These are phyloP conservation scores for Hyalella azteca DNA, from an alignment of 2,888 invertebrate species.

Conservation along the genomic window DNA sequence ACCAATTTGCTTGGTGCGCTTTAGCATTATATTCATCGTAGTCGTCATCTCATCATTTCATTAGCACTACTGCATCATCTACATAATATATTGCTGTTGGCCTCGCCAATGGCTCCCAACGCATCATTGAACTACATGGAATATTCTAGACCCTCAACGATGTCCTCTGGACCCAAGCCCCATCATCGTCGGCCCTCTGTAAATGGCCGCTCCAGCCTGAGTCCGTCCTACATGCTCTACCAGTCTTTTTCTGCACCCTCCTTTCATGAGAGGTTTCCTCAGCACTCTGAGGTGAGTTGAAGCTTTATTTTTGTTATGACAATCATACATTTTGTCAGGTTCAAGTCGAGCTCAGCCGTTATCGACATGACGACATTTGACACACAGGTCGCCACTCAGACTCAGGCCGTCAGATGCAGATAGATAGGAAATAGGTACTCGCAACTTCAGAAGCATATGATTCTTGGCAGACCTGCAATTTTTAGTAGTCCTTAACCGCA, in stretches of 20 bases:
- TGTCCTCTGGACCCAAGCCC: background rate
- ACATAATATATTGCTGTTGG: background rate
- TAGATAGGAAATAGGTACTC: too few species aligned
- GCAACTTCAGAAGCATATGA: too few species aligned
- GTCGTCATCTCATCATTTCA: background rate
- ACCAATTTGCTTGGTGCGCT: background rate
- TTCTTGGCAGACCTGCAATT: too few species aligned
- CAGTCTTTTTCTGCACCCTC: background rate
- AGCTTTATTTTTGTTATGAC: too few species aligned
- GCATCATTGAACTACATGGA: background rate
- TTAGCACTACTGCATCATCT: background rate
- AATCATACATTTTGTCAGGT: too few species aligned
- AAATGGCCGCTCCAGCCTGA: constrained; percentile 1
- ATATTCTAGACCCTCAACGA: background rate
- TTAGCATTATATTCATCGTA: background rate
- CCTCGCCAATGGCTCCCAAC: background rate
- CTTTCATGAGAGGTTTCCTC: background rate
- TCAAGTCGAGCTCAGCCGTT: too few species aligned
- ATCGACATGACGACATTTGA: too few species aligned
- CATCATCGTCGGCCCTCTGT: background rate
- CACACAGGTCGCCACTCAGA: too few species aligned
- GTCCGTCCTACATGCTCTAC: constrained; percentile 12
- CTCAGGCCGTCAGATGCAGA: too few species aligned
- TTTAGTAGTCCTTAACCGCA: too few species aligned
- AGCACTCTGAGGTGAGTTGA: background rate